A percentile compares a stretch with the other conserved stretches of the same genome.
These are phyloP conservation scores for Autographa pulchrina DNA, from an alignment of 2,888 invertebrate species.

Conservation along the genomic window DNA sequence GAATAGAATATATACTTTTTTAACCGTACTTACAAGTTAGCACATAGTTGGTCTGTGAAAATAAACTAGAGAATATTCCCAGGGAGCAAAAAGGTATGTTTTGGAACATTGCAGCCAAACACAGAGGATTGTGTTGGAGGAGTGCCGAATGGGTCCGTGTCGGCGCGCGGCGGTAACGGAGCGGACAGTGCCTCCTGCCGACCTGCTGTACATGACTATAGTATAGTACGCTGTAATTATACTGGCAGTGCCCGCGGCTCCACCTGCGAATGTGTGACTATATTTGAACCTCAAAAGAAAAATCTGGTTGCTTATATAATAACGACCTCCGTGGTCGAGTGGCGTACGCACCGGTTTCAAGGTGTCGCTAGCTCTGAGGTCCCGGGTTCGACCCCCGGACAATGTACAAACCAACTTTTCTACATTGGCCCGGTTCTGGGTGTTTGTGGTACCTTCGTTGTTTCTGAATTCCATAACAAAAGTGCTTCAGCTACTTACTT, in stretches of 20 bases:
- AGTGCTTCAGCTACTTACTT: no score
- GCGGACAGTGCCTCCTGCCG: constrained; percentile 22
- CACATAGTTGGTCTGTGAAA: background rate
- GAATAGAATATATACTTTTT: background rate
- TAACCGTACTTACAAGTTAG: background rate
- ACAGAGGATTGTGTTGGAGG: constrained; percentile 37
- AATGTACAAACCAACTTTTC: no score
- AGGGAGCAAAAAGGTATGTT: constrained; percentile 5
- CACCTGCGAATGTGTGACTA: background rate
- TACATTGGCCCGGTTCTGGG: no score
- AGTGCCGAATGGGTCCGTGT: constrained; percentile 55
- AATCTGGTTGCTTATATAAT: no score
- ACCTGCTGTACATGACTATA: background rate
- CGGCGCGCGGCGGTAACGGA: constrained; percentile 38
- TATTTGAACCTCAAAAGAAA: background rate
- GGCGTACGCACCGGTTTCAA: no score
- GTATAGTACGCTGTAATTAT: background rate
- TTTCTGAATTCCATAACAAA: no score
- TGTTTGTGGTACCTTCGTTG: no score
- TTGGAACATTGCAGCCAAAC: constrained; percentile 10
- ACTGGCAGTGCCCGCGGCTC: background rate
- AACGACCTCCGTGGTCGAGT: no score
- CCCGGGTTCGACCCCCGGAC: no score
- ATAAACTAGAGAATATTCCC: background rate
- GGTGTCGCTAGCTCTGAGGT: no score